phyloP scores from a whole-genome alignment of 2,797 vertebrate genomes.

The Spinus pinus region DNA sequence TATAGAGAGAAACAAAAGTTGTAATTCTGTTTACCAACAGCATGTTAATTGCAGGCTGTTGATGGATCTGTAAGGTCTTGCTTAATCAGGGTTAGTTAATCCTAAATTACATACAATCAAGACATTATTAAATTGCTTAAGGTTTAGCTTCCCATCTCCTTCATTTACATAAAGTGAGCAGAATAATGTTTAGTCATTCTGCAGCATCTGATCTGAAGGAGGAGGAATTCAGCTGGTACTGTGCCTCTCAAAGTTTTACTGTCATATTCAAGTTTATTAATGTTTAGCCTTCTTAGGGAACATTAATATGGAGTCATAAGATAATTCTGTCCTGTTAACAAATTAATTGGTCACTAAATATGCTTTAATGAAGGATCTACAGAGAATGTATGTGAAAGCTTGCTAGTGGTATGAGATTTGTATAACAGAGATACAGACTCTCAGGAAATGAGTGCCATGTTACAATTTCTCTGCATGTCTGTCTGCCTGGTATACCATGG shows the following conservation, averaged over 20 bases:
- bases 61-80: slow-evolving; percentile 13
- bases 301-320: slow-evolving; percentile 7
- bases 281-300: background rate
- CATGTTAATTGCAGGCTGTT: background rate
- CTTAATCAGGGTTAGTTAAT: slow-evolving; percentile 46
- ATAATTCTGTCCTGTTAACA: slow-evolving; percentile 8
- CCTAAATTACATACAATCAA: slow-evolving; percentile 41
- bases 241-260: slow-evolving; percentile 33
- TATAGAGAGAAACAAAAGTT: background rate
- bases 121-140: slow-evolving; percentile 36
- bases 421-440: background rate
- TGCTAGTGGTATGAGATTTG: background rate
- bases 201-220: slow-evolving; percentile 44
- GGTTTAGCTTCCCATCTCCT: background rate
- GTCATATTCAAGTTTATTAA: slow-evolving; percentile 32
- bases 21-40: slow-evolving; percentile 23
- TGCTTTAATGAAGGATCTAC: background rate
- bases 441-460: background rate
- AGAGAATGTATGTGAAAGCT: background rate
- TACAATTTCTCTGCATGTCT: background rate
- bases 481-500: background rate
- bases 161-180: slow-evolving; percentile 15
- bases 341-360: slow-evolving; percentile 45
- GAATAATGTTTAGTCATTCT: slow-evolving; percentile 11
- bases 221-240: background rate